Evolutionary conservation across 2,113 vertebrate species (phyloP).

Genomic region (Anolis carolinensis): DNA sequence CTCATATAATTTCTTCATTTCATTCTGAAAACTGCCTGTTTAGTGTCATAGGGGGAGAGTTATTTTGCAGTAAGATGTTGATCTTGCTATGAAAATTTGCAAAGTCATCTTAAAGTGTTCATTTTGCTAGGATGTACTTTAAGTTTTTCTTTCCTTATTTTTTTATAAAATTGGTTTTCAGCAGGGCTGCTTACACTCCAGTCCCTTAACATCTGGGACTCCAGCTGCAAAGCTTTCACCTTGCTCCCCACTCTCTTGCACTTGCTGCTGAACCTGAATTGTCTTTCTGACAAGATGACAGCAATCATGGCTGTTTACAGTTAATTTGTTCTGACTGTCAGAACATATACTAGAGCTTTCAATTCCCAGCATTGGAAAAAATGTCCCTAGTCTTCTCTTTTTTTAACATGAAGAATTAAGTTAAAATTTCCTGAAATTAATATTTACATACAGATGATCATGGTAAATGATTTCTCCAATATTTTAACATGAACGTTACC

Average conservation of each 20-base stretch:
- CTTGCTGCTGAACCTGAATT: slow-evolving; percentile 46
- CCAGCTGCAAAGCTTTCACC: slow-evolving; percentile 60
- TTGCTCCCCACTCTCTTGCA: slow-evolving; percentile 3
- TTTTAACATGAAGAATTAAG: background rate
- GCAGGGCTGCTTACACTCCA: slow-evolving; percentile 40
- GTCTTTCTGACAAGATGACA: slow-evolving; percentile 45
- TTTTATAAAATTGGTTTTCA: slow-evolving; percentile 45
- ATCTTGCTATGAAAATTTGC: slow-evolving; percentile 9
- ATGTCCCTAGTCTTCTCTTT: background rate
- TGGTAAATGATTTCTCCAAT: background rate
- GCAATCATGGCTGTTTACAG: slow-evolving; percentile 21
- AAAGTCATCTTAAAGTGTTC: slow-evolving; percentile 60
- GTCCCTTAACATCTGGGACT: slow-evolving; percentile 77
- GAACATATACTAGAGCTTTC: slow-evolving; percentile 25
- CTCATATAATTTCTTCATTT: background rate
- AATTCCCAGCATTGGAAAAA: slow-evolving; percentile 28
- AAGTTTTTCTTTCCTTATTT: background rate
- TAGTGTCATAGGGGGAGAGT: rapidly evolving
- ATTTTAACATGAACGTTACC: background rate
- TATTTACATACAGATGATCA: slow-evolving; percentile 8
- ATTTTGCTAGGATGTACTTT: slow-evolving; percentile 30
- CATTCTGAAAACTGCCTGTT: background rate
- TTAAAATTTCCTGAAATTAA: background rate
- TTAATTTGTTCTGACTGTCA: slow-evolving; percentile 56
- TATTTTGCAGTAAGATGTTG: background rate